A percentile compares a stretch with the other conserved stretches of the same genome.
These are phyloP conservation scores for Pharmacophagus antenor DNA, from an alignment of 2,888 invertebrate genomes.

Conservation along the genomic window DNA sequence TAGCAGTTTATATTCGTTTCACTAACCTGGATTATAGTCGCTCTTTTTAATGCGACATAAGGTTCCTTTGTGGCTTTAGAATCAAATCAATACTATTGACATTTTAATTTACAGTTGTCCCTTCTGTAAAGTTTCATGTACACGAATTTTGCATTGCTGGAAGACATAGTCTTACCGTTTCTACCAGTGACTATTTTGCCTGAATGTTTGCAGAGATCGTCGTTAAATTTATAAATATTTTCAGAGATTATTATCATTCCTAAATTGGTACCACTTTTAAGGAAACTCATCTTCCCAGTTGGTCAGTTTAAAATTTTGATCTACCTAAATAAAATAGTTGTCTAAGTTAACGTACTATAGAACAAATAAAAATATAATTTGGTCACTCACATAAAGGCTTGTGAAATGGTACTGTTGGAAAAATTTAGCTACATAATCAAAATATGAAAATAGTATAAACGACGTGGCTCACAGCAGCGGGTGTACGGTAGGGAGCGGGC, in stretches of 20 bases:
- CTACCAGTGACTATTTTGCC: not conserved
- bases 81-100: too few species aligned
- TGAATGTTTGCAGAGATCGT: not conserved
- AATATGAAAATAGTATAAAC: not conserved
- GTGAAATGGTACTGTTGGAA: not conserved
- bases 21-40: too few species aligned
- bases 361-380: not conserved
- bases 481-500: constrained; percentile 49
- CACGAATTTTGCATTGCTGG: too few species aligned
- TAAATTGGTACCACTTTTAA: not conserved
- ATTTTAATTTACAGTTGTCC: too few species aligned
- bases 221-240: too few species aligned
- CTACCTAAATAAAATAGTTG: not conserved
- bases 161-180: not conserved
- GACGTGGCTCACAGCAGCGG: constrained; percentile 30
- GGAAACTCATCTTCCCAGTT: not conserved
- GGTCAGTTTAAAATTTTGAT: not conserved
- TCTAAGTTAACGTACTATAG: not conserved
- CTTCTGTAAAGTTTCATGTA: too few species aligned
- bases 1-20: too few species aligned
- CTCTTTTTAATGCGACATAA: too few species aligned
- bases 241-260: not conserved
- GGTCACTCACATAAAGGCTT: not conserved
- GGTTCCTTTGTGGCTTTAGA: too few species aligned
- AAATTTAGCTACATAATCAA: not conserved